A percentile compares a stretch with the other conserved stretches of the same genome.
phyloP scores from a whole-genome alignment of 2,888 invertebrate genomes.

The Rhynchonema sp. region DNA sequence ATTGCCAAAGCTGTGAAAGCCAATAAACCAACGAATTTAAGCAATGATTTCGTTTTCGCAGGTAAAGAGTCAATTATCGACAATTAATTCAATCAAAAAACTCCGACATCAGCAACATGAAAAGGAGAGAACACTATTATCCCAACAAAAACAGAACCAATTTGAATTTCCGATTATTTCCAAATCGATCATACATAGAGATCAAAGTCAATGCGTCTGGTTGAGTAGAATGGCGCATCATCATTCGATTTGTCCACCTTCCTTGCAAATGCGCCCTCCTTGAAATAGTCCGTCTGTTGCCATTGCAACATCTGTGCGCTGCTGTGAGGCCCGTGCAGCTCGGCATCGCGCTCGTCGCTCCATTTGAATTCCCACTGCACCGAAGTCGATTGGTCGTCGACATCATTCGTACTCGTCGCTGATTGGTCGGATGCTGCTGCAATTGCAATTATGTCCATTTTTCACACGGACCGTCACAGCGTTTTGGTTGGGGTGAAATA shows the following conservation, averaged over 20 bases:
- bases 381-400: not conserved
- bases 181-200: constrained; percentile 53
- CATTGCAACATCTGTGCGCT: constrained; percentile 71
- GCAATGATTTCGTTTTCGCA: not conserved
- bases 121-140: too few species aligned
- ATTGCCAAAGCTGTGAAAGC: too few species aligned
- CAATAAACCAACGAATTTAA: too few species aligned
- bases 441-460: constrained; percentile 65
- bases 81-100: not conserved
- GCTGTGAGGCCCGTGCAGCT: constrained; percentile 61
- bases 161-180: not conserved
- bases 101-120: not conserved
- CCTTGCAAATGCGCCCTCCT: constrained; percentile 56
- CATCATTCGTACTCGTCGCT: not conserved
- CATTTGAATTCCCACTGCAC: constrained; percentile 78
- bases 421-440: not conserved
- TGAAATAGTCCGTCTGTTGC: constrained; percentile 63
- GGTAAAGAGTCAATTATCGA: not conserved
- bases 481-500: too few species aligned
- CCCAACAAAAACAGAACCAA: not conserved
- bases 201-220: constrained; percentile 78
- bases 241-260: constrained; percentile 49
- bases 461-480: too few species aligned
- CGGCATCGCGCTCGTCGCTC: constrained; percentile 50
- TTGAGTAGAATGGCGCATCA: constrained; percentile 57